A percentile compares a stretch with the other conserved stretches of the same genome.
phyloP scores from a whole-genome alignment of 2,888 invertebrate genomes.

The Metacarcinus magister region DNA sequence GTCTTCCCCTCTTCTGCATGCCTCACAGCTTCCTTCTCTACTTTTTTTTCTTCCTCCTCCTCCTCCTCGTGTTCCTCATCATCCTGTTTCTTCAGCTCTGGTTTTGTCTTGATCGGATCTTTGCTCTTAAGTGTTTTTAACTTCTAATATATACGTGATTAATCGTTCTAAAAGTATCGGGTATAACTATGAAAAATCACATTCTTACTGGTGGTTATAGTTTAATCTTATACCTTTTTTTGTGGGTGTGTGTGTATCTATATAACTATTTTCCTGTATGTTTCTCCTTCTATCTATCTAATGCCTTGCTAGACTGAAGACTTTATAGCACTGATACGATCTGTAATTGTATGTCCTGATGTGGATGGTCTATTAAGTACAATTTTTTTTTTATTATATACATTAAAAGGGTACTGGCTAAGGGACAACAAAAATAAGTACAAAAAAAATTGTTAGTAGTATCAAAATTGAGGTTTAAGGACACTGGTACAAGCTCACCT shows the following conservation, averaged over 20 bases:
- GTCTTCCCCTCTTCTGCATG: neutral
- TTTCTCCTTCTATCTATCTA: neutral
- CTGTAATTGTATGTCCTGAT: constrained; percentile 19
- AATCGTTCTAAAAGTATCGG: neutral
- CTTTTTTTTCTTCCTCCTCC: neutral
- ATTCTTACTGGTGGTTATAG: neutral
- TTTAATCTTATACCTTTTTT: neutral
- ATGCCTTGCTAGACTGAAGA: neutral
- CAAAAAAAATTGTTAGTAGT: neutral
- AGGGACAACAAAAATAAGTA: too few species aligned
- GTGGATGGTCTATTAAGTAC: neutral
- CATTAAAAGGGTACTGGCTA: too few species aligned
- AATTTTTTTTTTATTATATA: too few species aligned
- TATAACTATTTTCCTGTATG: neutral
- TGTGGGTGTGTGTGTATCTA: neutral
- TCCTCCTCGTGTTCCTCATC: neutral
- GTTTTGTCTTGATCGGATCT: neutral
- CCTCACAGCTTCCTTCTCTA: neutral
- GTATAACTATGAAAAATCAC: neutral
- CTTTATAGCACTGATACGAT: neutral
- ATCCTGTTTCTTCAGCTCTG: neutral
- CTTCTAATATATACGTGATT: neutral
- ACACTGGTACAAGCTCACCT: neutral
- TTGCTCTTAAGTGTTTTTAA: neutral
- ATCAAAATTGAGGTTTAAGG: neutral